Percentiles rank a stretch among this genome's conserved stretches.
phyloP scores from a whole-genome alignment of 1,140 invertebrate genomes.

The Penaeus vannamei region DNA sequence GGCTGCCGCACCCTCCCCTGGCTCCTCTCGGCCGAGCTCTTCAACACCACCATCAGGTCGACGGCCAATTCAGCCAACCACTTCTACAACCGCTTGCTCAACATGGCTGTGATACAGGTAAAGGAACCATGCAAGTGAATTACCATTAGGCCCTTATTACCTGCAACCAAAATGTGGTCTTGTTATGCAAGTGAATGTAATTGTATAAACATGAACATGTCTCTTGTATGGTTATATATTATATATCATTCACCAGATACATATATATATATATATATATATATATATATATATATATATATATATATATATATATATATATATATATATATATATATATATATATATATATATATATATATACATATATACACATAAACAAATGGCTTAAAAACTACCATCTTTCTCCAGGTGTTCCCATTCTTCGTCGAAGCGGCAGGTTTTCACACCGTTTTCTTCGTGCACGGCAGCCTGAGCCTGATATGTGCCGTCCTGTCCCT shows the following conservation, averaged over 20 bases:
- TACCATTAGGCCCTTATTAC: neutral
- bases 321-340: too few relatives aligned
- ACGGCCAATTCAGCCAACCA: constrained; percentile 46
- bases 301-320: too few relatives aligned
- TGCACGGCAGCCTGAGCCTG: constrained; percentile 74
- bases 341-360: too few relatives aligned
- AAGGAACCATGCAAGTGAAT: neutral
- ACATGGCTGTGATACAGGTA: constrained; percentile 56
- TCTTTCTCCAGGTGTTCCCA: constrained; percentile 45
- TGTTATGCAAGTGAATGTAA: too few relatives aligned
- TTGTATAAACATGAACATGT: neutral
- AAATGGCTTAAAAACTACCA: neutral
- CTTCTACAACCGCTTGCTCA: constrained; percentile 58
- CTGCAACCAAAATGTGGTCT: too few relatives aligned
- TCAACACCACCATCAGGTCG: constrained; percentile 62
- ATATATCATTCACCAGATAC: too few relatives aligned
- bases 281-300: too few relatives aligned
- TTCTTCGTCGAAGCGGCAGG: constrained; percentile 32
- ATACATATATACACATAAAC: neutral
- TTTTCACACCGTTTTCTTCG: constrained; percentile 72
- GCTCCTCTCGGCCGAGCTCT: constrained; percentile 52
- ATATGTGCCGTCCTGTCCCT: constrained; percentile 73
- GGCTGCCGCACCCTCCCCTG: constrained; percentile 59
- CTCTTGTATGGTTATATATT: too few relatives aligned
- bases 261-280: too few relatives aligned